A percentile compares a stretch with the other conserved stretches of the same genome.
Evolutionary conservation across 2,888 invertebrate genomes (phyloP).

Genomic region (Perdita meconis): DNA sequence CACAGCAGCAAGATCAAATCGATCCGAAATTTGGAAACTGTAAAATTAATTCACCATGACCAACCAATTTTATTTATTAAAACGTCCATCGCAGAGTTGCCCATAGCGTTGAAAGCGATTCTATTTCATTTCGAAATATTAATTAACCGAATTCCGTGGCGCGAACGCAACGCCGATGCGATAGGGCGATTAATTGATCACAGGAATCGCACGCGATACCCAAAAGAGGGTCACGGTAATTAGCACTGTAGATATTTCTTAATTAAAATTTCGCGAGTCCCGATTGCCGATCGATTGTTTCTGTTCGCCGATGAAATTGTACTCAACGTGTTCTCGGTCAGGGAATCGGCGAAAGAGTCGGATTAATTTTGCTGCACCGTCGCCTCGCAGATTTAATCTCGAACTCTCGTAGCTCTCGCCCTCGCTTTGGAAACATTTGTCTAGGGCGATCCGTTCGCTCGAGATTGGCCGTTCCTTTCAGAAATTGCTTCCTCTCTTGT

Average conservation of each 20-base stretch:
- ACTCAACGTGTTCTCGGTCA: conserved; percentile 10
- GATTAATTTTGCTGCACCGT: conserved; percentile 31
- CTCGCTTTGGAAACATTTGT: conserved; percentile 34
- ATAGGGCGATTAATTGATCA: conserved; percentile 55
- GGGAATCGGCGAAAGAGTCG: not conserved
- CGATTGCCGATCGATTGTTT: conserved; percentile 40
- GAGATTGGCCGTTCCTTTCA: conserved; percentile 38
- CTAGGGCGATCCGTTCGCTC: conserved; percentile 11
- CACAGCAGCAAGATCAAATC: too few species aligned
- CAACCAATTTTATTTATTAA: conserved; percentile 17
- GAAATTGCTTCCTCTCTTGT: conserved; percentile 45
- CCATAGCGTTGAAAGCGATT: conserved; percentile 5
- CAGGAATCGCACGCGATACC: conserved; percentile 27
- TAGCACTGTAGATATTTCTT: conserved; percentile 44
- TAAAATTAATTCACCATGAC: too few species aligned
- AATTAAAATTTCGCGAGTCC: conserved; percentile 60
- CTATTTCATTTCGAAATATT: conserved; percentile 11
- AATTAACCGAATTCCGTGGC: conserved; percentile 27
- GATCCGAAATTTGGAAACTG: too few species aligned
- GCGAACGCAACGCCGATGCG: conserved; percentile 17
- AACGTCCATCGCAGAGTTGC: not conserved
- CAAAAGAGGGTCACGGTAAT: conserved; percentile 51
- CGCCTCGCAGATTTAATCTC: conserved; percentile 38
- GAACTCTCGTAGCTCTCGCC: conserved; percentile 20
- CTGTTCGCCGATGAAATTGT: conserved; percentile 3